These are phyloP conservation scores for Hylaeus volcanicus DNA, from an alignment of 1,140 invertebrate species.

Conservation along the genomic window DNA sequence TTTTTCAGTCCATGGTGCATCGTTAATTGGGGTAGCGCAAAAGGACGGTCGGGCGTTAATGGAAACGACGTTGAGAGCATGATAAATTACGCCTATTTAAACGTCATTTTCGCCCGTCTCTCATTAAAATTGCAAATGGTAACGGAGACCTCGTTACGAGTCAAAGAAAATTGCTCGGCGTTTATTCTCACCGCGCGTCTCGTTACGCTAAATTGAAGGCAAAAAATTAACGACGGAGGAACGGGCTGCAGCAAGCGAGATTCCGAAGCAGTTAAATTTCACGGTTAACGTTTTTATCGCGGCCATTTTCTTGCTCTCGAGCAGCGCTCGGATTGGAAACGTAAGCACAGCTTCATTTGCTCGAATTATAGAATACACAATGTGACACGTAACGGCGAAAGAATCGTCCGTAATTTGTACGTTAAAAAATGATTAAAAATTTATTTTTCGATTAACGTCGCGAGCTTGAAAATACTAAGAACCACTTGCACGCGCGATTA, in stretches of 20 bases:
- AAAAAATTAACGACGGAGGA: slow-evolving; percentile 6
- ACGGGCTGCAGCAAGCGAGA: neutral
- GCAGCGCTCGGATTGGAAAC: too few species aligned
- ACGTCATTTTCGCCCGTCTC: neutral
- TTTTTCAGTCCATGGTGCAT: too few species aligned
- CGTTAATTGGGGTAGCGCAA: slow-evolving; percentile 18
- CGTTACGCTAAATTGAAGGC: slow-evolving; percentile 41
- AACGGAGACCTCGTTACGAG: slow-evolving; percentile 9
- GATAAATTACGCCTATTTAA: neutral
- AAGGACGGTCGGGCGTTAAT: neutral
- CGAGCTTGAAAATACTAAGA: too few species aligned
- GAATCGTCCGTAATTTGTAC: too few species aligned
- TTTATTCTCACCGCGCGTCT: slow-evolving; percentile 28
- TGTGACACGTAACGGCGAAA: too few species aligned
- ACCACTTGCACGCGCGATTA: neutral
- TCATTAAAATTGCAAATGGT: slow-evolving; percentile 30
- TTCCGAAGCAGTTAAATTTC: neutral
- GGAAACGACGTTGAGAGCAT: slow-evolving; percentile 1
- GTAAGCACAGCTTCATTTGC: too few species aligned
- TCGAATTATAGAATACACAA: too few species aligned
- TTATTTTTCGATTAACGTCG: too few species aligned
- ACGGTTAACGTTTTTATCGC: neutral
- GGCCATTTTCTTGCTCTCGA: too few species aligned
- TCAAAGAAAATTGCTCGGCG: slow-evolving; percentile 3
- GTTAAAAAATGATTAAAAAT: too few species aligned